Percentiles rank a stretch among this genome's conserved stretches.
phyloP scores from a whole-genome alignment of 2,113 vertebrate species.

The Pachycephala philippinensis region DNA sequence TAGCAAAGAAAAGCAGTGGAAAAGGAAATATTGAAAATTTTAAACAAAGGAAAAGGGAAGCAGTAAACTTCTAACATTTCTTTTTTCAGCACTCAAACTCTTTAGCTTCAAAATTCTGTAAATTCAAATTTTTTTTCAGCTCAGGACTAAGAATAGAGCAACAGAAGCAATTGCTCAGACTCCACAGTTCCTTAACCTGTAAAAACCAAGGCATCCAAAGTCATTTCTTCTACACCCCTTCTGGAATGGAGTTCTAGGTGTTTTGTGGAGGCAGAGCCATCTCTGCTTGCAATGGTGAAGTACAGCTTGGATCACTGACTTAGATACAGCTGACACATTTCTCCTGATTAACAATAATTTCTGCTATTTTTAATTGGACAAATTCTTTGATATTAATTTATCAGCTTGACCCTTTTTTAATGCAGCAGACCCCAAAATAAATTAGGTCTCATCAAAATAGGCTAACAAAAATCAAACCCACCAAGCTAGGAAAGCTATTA shows the following conservation, averaged over 20 bases:
- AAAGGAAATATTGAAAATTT: background rate
- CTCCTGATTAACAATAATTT: background rate
- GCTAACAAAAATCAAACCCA: background rate
- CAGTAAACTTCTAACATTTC: background rate
- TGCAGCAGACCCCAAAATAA: background rate
- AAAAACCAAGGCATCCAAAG: background rate
- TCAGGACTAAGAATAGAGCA: background rate
- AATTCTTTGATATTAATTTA: background rate
- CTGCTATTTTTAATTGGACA: background rate
- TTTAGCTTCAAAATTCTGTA: background rate
- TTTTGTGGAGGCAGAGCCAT: background rate
- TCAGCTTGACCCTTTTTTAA: background rate
- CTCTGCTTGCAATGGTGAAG: background rate
- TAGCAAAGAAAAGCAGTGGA: background rate
- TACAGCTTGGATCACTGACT: background rate
- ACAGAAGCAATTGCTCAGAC: background rate
- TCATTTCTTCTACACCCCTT: accelerated
- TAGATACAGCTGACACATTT: background rate
- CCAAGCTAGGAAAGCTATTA: background rate
- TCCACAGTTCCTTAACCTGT: background rate
- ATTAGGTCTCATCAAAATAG: background rate
- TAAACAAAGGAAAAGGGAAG: background rate
- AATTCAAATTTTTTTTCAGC: background rate
- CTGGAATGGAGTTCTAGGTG: background rate
- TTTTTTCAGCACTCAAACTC: background rate